These are phyloP conservation scores for Nerophis ophidion DNA, from an alignment of 2,113 vertebrate genomes.

Conservation along the genomic window DNA sequence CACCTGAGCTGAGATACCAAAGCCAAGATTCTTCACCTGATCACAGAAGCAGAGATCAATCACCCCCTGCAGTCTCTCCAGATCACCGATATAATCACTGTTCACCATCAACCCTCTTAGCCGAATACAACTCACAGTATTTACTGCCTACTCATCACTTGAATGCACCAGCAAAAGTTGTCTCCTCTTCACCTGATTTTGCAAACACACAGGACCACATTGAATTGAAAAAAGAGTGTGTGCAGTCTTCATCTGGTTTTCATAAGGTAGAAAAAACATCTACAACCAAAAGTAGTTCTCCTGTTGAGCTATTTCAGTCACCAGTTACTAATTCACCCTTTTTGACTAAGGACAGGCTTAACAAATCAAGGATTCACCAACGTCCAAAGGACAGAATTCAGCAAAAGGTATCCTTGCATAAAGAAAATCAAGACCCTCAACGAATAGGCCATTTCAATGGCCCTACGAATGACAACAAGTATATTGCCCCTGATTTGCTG, in stretches of 20 bases:
- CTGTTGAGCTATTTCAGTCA: slow-evolving; percentile 12
- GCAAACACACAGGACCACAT: slow-evolving; percentile 15
- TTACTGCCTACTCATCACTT: slow-evolving; percentile 11
- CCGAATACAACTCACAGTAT: slow-evolving; percentile 14
- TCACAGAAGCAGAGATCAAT: slow-evolving; percentile 26
- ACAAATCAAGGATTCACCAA: slow-evolving; percentile 21
- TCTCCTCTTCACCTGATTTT: slow-evolving; percentile 11
- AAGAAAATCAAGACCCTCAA: slow-evolving; percentile 12
- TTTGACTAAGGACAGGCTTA: slow-evolving; percentile 12
- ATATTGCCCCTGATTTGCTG: slow-evolving; percentile 29
- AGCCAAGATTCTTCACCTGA: slow-evolving; percentile 43
- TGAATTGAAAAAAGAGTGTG: slow-evolving; percentile 14
- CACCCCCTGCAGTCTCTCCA: slow-evolving; percentile 25
- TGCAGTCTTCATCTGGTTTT: slow-evolving; percentile 18
- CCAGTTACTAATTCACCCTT: slow-evolving; percentile 20
- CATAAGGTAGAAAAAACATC: slow-evolving; percentile 11
- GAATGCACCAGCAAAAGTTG: slow-evolving; percentile 13
- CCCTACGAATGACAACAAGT: slow-evolving; percentile 8
- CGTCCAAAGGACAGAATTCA: slow-evolving; percentile 17
- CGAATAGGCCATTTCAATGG: slow-evolving; percentile 10
- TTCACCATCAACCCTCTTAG: slow-evolving; percentile 16
- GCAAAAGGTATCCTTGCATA: slow-evolving; percentile 13
- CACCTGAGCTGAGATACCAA: slow-evolving; percentile 39
- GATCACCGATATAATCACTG: slow-evolving; percentile 20
- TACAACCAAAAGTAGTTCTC: slow-evolving; percentile 24